Percentiles rank a stretch among this genome's conserved stretches.
Evolutionary conservation across 2,797 vertebrate genomes (phyloP).

Genomic region (Sus cebifrons): DNA sequence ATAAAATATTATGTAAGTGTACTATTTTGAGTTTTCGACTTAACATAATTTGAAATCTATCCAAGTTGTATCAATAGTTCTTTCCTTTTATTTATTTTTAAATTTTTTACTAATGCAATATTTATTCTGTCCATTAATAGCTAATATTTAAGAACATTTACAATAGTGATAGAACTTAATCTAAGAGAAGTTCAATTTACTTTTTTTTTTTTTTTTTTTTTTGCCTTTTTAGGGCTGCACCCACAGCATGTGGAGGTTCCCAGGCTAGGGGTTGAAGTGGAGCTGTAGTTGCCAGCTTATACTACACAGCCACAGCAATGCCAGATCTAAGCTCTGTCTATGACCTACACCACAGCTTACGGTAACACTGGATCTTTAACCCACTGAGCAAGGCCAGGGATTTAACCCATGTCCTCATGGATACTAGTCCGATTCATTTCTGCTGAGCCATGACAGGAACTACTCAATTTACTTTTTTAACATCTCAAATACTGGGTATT

Average conservation of each 20-base stretch:
- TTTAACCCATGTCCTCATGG: too few relatives aligned
- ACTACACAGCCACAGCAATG: too few relatives aligned
- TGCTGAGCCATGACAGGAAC: too few relatives aligned
- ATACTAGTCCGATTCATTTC: too few relatives aligned
- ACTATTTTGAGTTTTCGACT: neutral
- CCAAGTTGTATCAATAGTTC: slow-evolving; percentile 24
- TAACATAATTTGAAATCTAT: slow-evolving; percentile 13
- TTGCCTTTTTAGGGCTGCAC: too few relatives aligned
- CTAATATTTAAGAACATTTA: slow-evolving; percentile 25
- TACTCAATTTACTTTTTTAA: neutral
- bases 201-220: neutral
- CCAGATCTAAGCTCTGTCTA: too few relatives aligned
- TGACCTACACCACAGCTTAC: too few relatives aligned
- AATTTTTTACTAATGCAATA: neutral
- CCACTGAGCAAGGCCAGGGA: too few relatives aligned
- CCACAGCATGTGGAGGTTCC: too few relatives aligned
- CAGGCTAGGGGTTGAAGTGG: too few relatives aligned
- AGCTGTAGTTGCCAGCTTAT: too few relatives aligned
- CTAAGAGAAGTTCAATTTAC: neutral
- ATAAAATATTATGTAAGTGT: neutral
- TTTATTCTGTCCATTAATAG: slow-evolving; percentile 26
- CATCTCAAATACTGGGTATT: neutral
- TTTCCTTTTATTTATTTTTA: slow-evolving; percentile 1
- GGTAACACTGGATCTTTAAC: too few relatives aligned
- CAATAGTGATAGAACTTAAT: slow-evolving; percentile 39